Base-by-base conservation (phyloP, 2,797 vertebrate species). In the Amblyraja radiata region DNA sequence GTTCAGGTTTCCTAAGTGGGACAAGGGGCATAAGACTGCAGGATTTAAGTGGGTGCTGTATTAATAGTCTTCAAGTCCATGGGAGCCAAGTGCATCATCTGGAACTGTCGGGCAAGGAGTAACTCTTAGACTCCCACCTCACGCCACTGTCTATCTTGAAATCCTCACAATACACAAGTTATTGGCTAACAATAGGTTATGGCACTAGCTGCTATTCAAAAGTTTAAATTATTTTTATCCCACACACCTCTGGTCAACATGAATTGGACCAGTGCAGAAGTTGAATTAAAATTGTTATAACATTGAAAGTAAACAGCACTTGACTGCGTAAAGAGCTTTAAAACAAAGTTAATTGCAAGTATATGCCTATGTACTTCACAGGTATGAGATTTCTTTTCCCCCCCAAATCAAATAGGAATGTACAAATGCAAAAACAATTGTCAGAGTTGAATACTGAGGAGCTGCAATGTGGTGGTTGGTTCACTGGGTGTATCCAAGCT, bases 251-350 rank as follows among this genome's bases (percentile, higher is more conserved):
- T 65, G 80, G 80, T 23, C 39, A 25, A 2, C 23, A 61, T 58
- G 23, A 58, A 88, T 88, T 88, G 65, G 58, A 88, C 84, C 58
- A 88, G 13, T 65, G n/a, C n/a, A 16, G 63, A 88, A 88, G n/a
- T 65, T n/a, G n/a, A 86, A 86, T 86, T 46, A 5, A 65, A 88
- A 32, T 65, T 54, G 39, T 79, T 84, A 83, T 88, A 63, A 28
- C 84, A 36, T 65, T 88, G 61, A 32, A 65, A 88, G 84, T 88
- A 32, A 68, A 78, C 6, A 16, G 83, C 61, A 28, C 14, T 21
- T 58, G 23, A 65, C 58, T 68, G 61, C 36, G 73, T 91, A 28
- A 88, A 32, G 58, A 83, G 54, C 54, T 84, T 84, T 84, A 21
- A 21, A 4, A n/a, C n/a, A 58, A 10, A 18, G 7, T 18, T 68